phyloP scores from a whole-genome alignment of 2,888 invertebrate species.

The Calliopum simillimum region DNA sequence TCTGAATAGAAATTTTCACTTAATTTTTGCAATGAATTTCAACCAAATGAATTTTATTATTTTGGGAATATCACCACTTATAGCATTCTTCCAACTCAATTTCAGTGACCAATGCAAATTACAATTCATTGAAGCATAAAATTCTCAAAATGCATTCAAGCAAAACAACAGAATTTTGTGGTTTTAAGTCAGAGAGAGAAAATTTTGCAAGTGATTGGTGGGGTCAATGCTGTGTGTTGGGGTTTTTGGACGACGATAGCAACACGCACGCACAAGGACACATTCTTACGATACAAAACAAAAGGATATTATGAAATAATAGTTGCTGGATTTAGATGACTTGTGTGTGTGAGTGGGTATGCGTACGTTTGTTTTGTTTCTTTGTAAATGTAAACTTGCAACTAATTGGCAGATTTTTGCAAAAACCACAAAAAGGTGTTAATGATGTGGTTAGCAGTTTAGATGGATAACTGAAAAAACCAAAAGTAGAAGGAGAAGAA shows the following conservation, averaged over 20 bases:
- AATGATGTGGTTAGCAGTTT: conserved; percentile 31
- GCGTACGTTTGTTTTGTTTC: not conserved
- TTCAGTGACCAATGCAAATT: no score
- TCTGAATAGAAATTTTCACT: no score
- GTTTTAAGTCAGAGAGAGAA: conserved; percentile 13
- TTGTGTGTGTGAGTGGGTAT: conserved; percentile 1
- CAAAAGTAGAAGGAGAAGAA: no score
- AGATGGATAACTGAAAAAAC: not conserved
- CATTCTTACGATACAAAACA: conserved; percentile 5
- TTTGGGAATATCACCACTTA: no score
- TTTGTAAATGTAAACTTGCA: not conserved
- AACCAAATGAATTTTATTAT: no score
- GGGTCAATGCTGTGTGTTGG: no score
- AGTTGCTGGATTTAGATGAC: not conserved
- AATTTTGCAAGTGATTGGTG: no score
- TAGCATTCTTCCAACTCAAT: no score
- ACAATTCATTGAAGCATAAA: not conserved
- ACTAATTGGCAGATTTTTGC: conserved; percentile 22
- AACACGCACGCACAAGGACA: no score
- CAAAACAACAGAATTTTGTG: conserved; percentile 18
- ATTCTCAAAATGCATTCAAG: conserved; percentile 21
- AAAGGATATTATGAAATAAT: conserved; percentile 8
- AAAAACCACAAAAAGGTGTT: conserved; percentile 24
- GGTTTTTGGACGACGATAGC: no score
- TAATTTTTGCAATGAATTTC: no score